Evolutionary conservation across 1,140 invertebrate species (phyloP), one percentile per base, ranked within the genome.

Genomic region (Temnothorax nylanderi): DNA sequence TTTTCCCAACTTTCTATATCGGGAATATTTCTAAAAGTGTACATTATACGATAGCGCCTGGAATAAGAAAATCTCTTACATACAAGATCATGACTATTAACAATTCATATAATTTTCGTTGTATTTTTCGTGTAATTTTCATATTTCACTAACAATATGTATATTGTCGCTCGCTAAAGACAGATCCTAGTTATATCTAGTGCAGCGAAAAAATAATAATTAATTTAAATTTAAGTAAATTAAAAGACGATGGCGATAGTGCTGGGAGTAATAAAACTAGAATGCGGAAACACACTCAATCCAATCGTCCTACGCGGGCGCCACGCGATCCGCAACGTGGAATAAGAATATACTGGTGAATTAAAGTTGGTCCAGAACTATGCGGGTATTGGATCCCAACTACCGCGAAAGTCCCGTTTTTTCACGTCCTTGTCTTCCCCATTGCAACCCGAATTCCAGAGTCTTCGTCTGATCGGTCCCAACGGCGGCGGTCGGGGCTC

Each of bases 351-450:
- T 85, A 64, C 75, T 26, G 49, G 37, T 11, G 64, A 86, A 62
- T 84, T 81, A 86, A 90, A 89, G 89, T 90, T 89, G 75, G 85
- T 80, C 51, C 47, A 75, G 64, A 90, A 91, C 90, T 91, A 91
- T 91, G 90, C 85, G 89, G 89, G 87, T 87, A 89, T 89, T 91
- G 85, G 88, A 91, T 91, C 89, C 34, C 87, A 67, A 74, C 67
- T 69, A 71, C 69, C 65, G 47, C 77, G 82, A 64, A 81, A 82
- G 56, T 54, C 54, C 49, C 58, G 67, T 58, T 84, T 88, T 91
- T 89, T 89, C 86, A 65, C 60, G 34, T 51, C 80, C 51, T 74
- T 54, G 44, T 80, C 87, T 71, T 87, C 74, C 34, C 26, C 47
- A 75, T 85, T 90, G 78, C 82, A 78, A 44, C 51, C 47, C 32